These are phyloP conservation scores for Hafferia zeledoni DNA, from an alignment of 2,797 vertebrate genomes.

Conservation along the genomic window DNA sequence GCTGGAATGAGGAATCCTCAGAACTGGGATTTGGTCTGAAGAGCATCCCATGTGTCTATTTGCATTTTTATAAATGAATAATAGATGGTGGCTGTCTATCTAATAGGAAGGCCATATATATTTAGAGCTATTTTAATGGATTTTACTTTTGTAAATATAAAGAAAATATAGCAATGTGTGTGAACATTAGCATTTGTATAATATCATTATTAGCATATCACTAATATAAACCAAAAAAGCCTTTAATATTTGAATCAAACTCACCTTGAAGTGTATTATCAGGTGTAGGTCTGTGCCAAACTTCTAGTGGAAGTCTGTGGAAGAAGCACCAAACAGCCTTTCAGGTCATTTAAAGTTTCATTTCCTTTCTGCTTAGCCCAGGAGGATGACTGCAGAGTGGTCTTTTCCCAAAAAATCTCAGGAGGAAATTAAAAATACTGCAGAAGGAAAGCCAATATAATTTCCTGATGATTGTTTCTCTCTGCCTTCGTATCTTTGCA, in stretches of 20 bases:
- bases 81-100: neutral
- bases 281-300: neutral
- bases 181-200: neutral
- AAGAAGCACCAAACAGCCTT: neutral
- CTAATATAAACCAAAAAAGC: neutral
- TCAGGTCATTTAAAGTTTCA: neutral
- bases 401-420: neutral
- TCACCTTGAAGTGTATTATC: neutral
- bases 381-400: neutral
- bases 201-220: neutral
- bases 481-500: neutral
- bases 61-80: neutral
- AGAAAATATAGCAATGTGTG: neutral
- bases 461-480: neutral
- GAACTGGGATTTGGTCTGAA: neutral
- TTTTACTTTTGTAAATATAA: neutral
- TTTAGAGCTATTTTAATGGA: neutral
- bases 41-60: neutral
- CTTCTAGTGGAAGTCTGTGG: neutral
- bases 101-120: neutral
- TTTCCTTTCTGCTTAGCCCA: neutral
- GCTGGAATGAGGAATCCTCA: neutral
- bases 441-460: neutral
- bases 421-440: slow-evolving; percentile 12
- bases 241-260: neutral